Evolutionary conservation across 2,888 invertebrate genomes (phyloP).

Genomic region (Thumatha senex): DNA sequence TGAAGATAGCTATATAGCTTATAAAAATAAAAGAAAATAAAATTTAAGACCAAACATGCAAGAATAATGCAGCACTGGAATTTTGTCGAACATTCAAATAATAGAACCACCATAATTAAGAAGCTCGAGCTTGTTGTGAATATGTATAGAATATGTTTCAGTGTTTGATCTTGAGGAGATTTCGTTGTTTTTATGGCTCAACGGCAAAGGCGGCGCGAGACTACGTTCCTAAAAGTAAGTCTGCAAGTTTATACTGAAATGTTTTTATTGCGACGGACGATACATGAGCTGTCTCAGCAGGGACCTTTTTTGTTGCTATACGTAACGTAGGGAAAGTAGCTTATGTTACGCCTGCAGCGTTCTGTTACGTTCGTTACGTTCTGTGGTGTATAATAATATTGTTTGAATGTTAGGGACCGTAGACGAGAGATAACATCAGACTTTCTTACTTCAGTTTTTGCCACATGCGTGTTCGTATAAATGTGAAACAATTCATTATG

Average conservation of each 20-base stretch:
- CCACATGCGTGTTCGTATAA: too few relatives aligned
- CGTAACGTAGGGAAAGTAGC: constrained; percentile 30
- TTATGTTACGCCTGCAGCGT: constrained; percentile 22
- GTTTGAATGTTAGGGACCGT: constrained; percentile 5
- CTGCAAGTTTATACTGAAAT: constrained; percentile 40
- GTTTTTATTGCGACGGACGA: constrained; percentile 45
- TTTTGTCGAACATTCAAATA: too few relatives aligned
- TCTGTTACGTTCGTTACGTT: too few relatives aligned
- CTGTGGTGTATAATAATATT: constrained; percentile 11
- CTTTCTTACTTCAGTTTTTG: not conserved
- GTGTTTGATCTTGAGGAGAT: constrained; percentile 20
- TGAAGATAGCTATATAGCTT: too few relatives aligned
- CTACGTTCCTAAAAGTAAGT: constrained; percentile 30
- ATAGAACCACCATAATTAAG: too few relatives aligned
- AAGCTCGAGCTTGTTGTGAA: constrained; percentile 7
- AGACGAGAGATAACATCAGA: not conserved
- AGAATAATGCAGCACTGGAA: too few relatives aligned
- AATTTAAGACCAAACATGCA: too few relatives aligned
- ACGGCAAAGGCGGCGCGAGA: constrained; percentile 8
- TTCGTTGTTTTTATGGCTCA: constrained; percentile 27
- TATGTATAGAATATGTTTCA: constrained; percentile 31
- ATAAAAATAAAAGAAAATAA: too few relatives aligned
- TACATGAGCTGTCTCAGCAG: constrained; percentile 35
- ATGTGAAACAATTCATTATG: too few relatives aligned
- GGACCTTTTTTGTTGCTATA: constrained; percentile 28